A percentile compares a stretch with the other conserved stretches of the same genome.
phyloP scores from a whole-genome alignment of 2,888 invertebrate species.

The Zele albiditarsus region DNA sequence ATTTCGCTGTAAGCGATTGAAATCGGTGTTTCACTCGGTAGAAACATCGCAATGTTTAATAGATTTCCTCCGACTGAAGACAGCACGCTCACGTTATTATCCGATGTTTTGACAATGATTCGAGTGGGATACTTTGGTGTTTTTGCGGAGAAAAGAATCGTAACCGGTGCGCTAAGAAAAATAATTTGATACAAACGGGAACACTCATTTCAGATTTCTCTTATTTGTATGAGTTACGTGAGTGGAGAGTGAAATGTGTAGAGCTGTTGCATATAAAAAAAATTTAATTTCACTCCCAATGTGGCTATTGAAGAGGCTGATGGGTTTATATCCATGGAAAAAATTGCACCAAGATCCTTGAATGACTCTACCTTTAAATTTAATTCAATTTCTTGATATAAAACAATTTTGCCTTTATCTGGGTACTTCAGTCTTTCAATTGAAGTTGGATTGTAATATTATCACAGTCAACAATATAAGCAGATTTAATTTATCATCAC shows the following conservation, averaged over 20 bases:
- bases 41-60: slow-evolving; percentile 55
- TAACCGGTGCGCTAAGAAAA: slow-evolving; percentile 46
- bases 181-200: slow-evolving; percentile 1
- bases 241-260: slow-evolving; percentile 57
- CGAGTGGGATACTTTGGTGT: slow-evolving; percentile 54
- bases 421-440: neutral
- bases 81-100: slow-evolving; percentile 55
- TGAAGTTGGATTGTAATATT: neutral
- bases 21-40: slow-evolving; percentile 46
- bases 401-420: neutral
- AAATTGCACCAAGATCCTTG: slow-evolving; percentile 48
- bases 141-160: slow-evolving; percentile 48
- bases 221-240: slow-evolving; percentile 46
- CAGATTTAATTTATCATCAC: slow-evolving; percentile 3
- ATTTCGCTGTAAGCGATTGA: slow-evolving; percentile 52
- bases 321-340: slow-evolving; percentile 47
- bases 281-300: slow-evolving; percentile 51
- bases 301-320: slow-evolving; percentile 48
- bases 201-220: neutral
- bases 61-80: slow-evolving; percentile 50
- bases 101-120: slow-evolving; percentile 50
- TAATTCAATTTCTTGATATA: neutral
- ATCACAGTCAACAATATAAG: neutral
- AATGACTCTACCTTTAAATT: slow-evolving; percentile 49
- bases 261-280: slow-evolving; percentile 57